Base-by-base conservation (phyloP, 2,888 invertebrate species). In the Scaptomyza reducta region DNA sequence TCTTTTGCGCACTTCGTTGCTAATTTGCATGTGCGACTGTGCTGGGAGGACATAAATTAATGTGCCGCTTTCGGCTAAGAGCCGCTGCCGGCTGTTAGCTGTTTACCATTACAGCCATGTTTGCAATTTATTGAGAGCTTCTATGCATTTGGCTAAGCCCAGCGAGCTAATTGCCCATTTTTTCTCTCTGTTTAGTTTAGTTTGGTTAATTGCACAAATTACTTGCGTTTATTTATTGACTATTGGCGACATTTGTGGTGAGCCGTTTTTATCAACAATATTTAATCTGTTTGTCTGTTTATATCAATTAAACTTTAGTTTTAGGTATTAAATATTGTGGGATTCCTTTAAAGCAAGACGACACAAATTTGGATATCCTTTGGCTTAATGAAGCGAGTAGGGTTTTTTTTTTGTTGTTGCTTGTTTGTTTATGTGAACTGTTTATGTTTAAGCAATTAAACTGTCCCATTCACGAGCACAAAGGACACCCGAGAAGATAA, bases 1-100 rank as follows among this genome's bases (percentile, higher is more conserved):
- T 64, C 70, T 64, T 58, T 68, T 50, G 56, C 56, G 51, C 47
- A 55, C 11, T 53, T 14, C 38, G 14, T 38, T 40, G 81, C 86
- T 82, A 89, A 89, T 84, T 84, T 87, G 69, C 82, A 88, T 85
- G 82, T 88, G 89, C 65, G 81, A 67, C 80, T 74, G 66, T 66
- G 74, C 65, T 62, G 60, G 50, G 79, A 4, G 14, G 67, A 61
- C 80, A 83, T 87, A 82, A 83, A 88, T 88, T 55, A 54, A 57
- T 49, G 53, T 54, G 67, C 46, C 31, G 29, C 44, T 57, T 55
- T 25, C 9, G 45, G 14, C 29, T 55, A 57, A 46, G 29, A 49
- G 33, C 10, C 6, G 66, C 54, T 29, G 51, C n/a, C 51, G 45
- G 53, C 71, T 57, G 46, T 45, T 60, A 42, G 59, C 61, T 53